These are phyloP conservation scores for Epicampocera succincta DNA, from an alignment of 2,888 invertebrate genomes.

Conservation along the genomic window DNA sequence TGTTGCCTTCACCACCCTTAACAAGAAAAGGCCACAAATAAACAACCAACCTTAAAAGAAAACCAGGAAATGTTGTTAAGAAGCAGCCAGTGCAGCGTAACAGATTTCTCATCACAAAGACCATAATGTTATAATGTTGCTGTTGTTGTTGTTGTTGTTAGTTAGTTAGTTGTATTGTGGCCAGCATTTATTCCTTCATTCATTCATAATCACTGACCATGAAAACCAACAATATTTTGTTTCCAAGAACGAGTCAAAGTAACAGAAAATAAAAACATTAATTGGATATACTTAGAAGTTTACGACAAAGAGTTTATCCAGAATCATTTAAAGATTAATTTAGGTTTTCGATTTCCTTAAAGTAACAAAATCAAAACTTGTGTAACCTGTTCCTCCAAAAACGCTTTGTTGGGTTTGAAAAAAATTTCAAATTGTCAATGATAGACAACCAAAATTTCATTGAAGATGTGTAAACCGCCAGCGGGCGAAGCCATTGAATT, in stretches of 20 bases:
- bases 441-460: too few relatives aligned
- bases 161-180: conserved; percentile 23
- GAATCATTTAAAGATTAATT: too few relatives aligned
- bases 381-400: too few relatives aligned
- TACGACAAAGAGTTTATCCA: too few relatives aligned
- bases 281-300: too few relatives aligned
- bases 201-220: conserved; percentile 62
- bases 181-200: conserved; percentile 40
- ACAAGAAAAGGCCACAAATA: conserved; percentile 44
- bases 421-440: background rate
- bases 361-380: too few relatives aligned
- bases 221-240: conserved; percentile 56
- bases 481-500: too few relatives aligned
- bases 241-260: conserved; percentile 8
- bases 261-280: background rate
- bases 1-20: conserved; percentile 26
- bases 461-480: too few relatives aligned
- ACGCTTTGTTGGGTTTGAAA: too few relatives aligned
- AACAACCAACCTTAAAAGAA: conserved; percentile 3
- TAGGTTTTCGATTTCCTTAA: too few relatives aligned
- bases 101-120: conserved; percentile 9
- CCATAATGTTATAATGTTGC: conserved; percentile 19
- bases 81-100: conserved; percentile 9
- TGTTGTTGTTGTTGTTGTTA: too few relatives aligned
- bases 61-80: conserved; percentile 7